Conservation (phyloP, 2,113 vertebrate species). For the Sphyrna mokarran region DNA sequence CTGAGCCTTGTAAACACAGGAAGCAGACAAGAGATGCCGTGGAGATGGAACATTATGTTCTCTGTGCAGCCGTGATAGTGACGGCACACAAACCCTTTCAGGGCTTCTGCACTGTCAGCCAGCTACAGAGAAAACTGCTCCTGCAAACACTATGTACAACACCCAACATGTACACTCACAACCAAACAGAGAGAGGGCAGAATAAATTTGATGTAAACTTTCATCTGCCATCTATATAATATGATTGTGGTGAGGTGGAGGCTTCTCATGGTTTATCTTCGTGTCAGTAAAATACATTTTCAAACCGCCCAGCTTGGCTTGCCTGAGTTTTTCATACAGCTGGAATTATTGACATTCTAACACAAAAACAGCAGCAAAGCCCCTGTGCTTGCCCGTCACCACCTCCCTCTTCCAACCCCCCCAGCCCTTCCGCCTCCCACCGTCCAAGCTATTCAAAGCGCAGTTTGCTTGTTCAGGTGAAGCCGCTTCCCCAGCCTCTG, state of each 20-base stretch:
- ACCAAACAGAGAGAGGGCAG: background rate
- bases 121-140: background rate
- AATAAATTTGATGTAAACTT: background rate
- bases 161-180: background rate
- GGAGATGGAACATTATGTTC: conserved; percentile 36
- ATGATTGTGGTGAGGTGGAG: background rate
- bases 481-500: background rate
- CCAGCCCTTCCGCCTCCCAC: background rate
- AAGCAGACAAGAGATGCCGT: conserved; percentile 33
- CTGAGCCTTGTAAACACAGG: conserved; percentile 31
- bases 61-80: conserved; percentile 15
- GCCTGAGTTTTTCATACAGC: background rate
- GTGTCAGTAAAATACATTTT: background rate
- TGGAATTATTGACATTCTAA: conserved; percentile 10
- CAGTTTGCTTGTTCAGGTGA: conserved; percentile 30
- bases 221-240: background rate
- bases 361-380: background rate
- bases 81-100: conserved; percentile 21
- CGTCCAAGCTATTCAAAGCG: background rate
- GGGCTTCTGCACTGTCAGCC: background rate
- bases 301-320: background rate
- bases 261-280: background rate
- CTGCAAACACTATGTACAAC: background rate
- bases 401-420: background rate
- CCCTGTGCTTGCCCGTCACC: background rate